Conservation (phyloP, 2,888 invertebrate species). For the Polydrusus tereticollis region DNA sequence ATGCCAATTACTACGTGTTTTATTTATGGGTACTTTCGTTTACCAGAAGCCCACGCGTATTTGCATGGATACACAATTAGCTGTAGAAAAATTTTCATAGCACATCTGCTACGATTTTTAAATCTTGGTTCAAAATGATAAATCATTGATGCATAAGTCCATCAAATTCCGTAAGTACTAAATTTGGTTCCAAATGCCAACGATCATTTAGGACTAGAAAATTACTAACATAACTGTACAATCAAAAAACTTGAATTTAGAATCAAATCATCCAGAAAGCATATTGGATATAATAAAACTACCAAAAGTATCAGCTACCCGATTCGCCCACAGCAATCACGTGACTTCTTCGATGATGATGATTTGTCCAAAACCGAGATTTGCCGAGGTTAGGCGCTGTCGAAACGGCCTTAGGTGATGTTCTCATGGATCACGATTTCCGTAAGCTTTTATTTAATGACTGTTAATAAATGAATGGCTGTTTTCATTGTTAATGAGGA, state of each 20-base stretch:
- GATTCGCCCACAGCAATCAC: background rate
- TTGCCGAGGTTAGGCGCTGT: constrained; percentile 12
- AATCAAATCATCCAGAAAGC: background rate
- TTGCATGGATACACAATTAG: background rate
- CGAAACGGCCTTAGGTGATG: constrained; percentile 5
- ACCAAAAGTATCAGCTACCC: background rate
- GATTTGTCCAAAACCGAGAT: constrained; percentile 7
- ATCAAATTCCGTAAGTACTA: too few relatives aligned
- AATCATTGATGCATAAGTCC: too few relatives aligned
- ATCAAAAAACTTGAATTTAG: too few relatives aligned
- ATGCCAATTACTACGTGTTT: constrained; percentile 9
- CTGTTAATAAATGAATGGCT: background rate
- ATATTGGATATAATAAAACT: background rate
- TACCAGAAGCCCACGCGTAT: background rate
- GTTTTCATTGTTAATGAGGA: background rate
- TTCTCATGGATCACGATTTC: background rate
- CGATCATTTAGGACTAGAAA: too few relatives aligned
- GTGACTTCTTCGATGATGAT: background rate
- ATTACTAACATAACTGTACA: too few relatives aligned
- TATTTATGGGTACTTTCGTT: constrained; percentile 8
- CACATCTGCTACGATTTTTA: background rate
- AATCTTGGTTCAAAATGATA: too few relatives aligned
- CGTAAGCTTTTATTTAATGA: background rate
- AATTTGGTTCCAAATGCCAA: too few relatives aligned
- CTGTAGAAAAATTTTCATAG: background rate